Evolutionary conservation across 2,888 invertebrate species (phyloP).

Genomic region (Eristalis arbustorum): DNA sequence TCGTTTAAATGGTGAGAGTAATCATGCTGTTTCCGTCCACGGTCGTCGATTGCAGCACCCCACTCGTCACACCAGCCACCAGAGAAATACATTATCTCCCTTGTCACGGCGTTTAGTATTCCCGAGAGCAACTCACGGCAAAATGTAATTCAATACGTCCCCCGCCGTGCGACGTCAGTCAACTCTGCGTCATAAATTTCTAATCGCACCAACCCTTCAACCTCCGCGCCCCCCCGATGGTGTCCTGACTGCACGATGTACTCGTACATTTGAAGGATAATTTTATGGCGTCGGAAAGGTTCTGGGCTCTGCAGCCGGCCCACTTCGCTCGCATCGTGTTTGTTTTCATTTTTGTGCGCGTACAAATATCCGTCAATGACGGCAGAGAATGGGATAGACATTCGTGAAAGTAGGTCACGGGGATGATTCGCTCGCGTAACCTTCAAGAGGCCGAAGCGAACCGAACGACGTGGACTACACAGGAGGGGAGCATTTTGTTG

Average conservation of each 20-base stretch:
- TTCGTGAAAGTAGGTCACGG: neutral
- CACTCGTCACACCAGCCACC: no score
- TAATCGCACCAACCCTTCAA: neutral
- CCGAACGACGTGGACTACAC: neutral
- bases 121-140: neutral
- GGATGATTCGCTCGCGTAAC: neutral
- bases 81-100: neutral
- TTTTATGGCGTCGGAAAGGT: neutral
- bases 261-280: neutral
- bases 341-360: conserved; percentile 14
- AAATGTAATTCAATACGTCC: neutral
- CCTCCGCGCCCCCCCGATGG: no score
- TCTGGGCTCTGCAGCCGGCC: neutral
- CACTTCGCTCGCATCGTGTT: neutral
- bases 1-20: neutral
- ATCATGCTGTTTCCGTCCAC: neutral
- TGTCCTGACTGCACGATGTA: neutral
- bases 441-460: neutral
- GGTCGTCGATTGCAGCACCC: no score
- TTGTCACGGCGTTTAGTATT: neutral
- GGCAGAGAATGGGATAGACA: neutral
- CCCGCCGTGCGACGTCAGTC: neutral
- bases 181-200: neutral
- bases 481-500: neutral
- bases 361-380: conserved; percentile 15